Evolutionary conservation across 2,113 vertebrate genomes (phyloP).

Genomic region (Toxostoma redivivum): DNA sequence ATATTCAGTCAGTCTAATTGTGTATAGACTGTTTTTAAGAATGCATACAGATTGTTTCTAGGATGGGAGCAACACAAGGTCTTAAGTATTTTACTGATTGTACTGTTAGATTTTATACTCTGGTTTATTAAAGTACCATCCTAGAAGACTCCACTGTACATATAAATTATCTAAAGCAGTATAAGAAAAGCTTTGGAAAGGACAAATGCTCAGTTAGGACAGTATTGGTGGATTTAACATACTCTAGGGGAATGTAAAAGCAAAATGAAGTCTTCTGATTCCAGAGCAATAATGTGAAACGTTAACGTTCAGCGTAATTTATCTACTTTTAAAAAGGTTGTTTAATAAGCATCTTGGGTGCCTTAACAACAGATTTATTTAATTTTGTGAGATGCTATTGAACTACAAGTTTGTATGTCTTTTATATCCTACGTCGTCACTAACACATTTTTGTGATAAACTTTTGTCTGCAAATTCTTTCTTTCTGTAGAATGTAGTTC

Average conservation of each 20-base stretch:
- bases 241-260: conserved; percentile 23
- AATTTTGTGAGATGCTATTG: conserved; percentile 28
- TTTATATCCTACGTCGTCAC: background rate
- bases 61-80: background rate
- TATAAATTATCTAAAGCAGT: background rate
- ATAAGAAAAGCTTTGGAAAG: background rate
- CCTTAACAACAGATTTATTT: conserved; percentile 29
- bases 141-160: background rate
- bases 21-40: background rate
- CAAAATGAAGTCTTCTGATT: conserved; percentile 54
- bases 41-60: background rate
- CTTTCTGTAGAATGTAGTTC: background rate
- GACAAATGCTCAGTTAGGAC: background rate
- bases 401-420: background rate
- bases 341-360: conserved; percentile 32
- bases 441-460: background rate
- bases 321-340: conserved; percentile 30
- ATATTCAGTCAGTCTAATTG: background rate
- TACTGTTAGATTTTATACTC: background rate
- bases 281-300: background rate
- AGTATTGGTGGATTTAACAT: conserved; percentile 38
- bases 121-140: background rate
- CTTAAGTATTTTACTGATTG: background rate
- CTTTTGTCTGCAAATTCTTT: background rate
- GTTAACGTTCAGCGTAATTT: conserved; percentile 37